These are phyloP conservation scores for Battus philenor DNA, from an alignment of 1,140 invertebrate genomes.

Conservation along the genomic window DNA sequence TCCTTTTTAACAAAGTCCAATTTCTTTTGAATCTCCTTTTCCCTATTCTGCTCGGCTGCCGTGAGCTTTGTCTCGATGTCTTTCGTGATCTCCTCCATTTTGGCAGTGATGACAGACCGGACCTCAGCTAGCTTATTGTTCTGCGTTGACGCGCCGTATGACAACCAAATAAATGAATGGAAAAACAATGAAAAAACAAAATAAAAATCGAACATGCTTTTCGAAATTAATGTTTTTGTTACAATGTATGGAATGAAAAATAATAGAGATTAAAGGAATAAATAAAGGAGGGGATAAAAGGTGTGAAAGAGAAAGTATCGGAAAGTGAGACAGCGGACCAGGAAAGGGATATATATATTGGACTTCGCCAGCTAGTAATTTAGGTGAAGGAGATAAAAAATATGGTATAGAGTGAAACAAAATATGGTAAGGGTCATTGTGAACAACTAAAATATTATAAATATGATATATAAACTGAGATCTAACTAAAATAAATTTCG, in stretches of 20 bases:
- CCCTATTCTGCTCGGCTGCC: slow-evolving; percentile 85
- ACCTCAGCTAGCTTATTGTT: slow-evolving; percentile 84
- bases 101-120: slow-evolving; percentile 79
- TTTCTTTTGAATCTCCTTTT: slow-evolving; percentile 87
- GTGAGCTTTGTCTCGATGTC: slow-evolving; percentile 85
- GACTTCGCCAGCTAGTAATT: too few species aligned
- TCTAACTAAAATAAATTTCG: too few species aligned
- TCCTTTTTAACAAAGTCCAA: slow-evolving; percentile 87
- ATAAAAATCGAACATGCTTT: slow-evolving; percentile 20
- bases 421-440: too few species aligned
- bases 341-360: too few species aligned
- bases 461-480: too few species aligned
- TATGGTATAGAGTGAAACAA: too few species aligned
- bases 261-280: too few species aligned
- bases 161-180: slow-evolving; percentile 23
- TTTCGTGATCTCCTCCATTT: slow-evolving; percentile 80
- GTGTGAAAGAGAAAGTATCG: too few species aligned
- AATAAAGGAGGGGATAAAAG: too few species aligned
- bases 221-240: not conserved
- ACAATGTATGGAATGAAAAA: slow-evolving; percentile 1
- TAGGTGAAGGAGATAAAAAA: too few species aligned
- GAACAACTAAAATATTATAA: too few species aligned
- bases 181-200: slow-evolving; percentile 28
- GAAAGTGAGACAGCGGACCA: too few species aligned
- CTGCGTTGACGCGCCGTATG: slow-evolving; percentile 35